Evolutionary conservation across 2,113 vertebrate genomes (phyloP).

Genomic region (Rhizomys pruinosus): DNA sequence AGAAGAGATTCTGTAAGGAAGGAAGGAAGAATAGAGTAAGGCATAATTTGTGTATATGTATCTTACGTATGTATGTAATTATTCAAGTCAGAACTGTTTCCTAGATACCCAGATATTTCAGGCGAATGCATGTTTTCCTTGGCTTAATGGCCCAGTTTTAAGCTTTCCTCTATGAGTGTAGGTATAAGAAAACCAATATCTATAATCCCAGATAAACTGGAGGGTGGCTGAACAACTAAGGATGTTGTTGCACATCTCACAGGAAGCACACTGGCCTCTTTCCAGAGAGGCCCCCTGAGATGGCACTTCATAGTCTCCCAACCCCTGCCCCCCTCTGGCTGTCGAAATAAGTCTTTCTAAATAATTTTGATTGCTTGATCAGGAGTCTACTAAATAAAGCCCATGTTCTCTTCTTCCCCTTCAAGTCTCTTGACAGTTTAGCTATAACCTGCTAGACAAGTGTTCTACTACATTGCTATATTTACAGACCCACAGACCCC

Average conservation of each 20-base stretch:
- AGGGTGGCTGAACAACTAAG: neutral
- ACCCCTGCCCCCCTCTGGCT: neutral
- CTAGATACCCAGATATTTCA: conserved; percentile 79
- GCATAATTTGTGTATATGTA: conserved; percentile 61
- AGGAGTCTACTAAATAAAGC: neutral
- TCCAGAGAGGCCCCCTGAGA: neutral
- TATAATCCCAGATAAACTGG: conserved; percentile 30
- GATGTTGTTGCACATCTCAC: neutral
- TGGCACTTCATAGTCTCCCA: neutral
- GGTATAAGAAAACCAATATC: conserved; percentile 39
- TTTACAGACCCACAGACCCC: neutral
- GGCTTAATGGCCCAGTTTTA: conserved; percentile 72
- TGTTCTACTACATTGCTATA: neutral
- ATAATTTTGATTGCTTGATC: neutral
- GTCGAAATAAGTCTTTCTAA: conserved; percentile 12
- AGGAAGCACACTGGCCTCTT: neutral
- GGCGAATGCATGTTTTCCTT: conserved; percentile 72
- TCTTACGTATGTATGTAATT: conserved; percentile 65
- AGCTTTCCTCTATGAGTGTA: conserved; percentile 8
- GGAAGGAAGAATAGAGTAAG: neutral
- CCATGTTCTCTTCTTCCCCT: conserved; percentile 7
- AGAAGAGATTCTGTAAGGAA: neutral
- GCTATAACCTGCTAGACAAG: neutral
- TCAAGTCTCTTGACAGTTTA: neutral
- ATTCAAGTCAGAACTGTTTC: conserved; percentile 76